Conservation (phyloP, 1,140 invertebrate genomes). For the Heliconius eleuchia region DNA sequence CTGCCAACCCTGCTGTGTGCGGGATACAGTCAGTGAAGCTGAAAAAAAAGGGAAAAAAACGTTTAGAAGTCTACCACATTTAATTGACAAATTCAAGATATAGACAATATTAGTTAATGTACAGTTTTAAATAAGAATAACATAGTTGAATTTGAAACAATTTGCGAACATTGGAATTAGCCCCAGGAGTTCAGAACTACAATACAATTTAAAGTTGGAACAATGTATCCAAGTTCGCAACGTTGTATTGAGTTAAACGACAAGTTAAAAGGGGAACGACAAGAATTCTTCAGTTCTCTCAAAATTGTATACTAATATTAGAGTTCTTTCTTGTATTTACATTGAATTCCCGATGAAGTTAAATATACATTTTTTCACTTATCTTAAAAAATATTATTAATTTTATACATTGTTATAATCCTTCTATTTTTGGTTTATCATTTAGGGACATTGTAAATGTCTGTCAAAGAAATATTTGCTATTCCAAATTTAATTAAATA, state of each 20-base stretch:
- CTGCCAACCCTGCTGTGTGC: too few relatives aligned
- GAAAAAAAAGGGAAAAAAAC: too few relatives aligned
- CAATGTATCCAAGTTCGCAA: conserved; percentile 25
- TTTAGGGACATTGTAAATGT: too few relatives aligned
- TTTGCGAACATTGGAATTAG: conserved; percentile 14
- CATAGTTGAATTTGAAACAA: conserved; percentile 16
- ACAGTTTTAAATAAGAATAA: conserved; percentile 4
- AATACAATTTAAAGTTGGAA: conserved; percentile 30
- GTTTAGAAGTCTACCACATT: neutral
- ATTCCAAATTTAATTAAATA: too few relatives aligned
- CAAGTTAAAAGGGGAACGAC: conserved; percentile 29
- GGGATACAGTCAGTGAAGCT: too few relatives aligned
- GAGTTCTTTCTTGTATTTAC: neutral
- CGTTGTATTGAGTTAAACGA: conserved; percentile 30
- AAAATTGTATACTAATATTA: conserved; percentile 1
- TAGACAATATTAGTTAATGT: neutral
- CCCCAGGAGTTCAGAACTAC: conserved; percentile 19
- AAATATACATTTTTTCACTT: too few relatives aligned
- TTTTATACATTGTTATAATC: too few relatives aligned
- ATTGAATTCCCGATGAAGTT: neutral
- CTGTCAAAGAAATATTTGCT: too few relatives aligned
- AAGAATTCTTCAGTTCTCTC: conserved; percentile 17
- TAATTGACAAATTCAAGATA: neutral
- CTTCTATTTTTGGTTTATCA: too few relatives aligned
- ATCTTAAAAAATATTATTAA: too few relatives aligned